These are phyloP conservation scores for Sitophilus oryzae DNA, from an alignment of 1,140 invertebrate species.

Conservation along the genomic window DNA sequence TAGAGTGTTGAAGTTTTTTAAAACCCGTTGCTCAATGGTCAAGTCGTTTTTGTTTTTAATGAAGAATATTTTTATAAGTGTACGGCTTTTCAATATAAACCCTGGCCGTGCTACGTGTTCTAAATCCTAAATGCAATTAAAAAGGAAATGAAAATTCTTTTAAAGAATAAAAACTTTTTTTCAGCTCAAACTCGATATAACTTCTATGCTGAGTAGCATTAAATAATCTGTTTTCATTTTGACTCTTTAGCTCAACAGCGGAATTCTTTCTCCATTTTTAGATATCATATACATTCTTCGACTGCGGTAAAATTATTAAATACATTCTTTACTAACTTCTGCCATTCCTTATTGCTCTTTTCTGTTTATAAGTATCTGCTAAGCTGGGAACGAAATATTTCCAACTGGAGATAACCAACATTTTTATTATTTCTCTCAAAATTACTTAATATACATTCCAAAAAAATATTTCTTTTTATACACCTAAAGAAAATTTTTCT, in stretches of 20 bases:
- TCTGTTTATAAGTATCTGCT: slow-evolving; percentile 10
- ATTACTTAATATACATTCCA: too few species aligned
- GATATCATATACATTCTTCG: slow-evolving; percentile 11
- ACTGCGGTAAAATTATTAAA: slow-evolving; percentile 18
- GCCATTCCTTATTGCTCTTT: slow-evolving; percentile 11
- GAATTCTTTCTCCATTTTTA: slow-evolving; percentile 10
- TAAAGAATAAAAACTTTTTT: not conserved
- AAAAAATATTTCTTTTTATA: too few species aligned
- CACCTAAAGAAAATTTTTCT: too few species aligned
- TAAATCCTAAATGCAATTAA: slow-evolving; percentile 23
- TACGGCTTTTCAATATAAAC: slow-evolving; percentile 25
- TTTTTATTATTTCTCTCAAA: too few species aligned
- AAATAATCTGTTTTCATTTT: slow-evolving; percentile 17
- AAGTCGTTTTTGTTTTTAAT: slow-evolving; percentile 24
- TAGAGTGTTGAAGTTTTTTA: slow-evolving; percentile 19
- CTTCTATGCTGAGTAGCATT: slow-evolving; percentile 5
- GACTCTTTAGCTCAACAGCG: slow-evolving; percentile 4
- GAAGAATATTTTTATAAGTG: slow-evolving; percentile 28
- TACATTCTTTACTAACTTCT: slow-evolving; percentile 19
- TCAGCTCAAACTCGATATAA: not conserved
- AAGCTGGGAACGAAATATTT: not conserved
- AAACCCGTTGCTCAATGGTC: slow-evolving; percentile 25
- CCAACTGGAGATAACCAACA: too few species aligned
- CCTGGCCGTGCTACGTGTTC: slow-evolving; percentile 24
- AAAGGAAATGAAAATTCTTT: not conserved